phyloP scores from a whole-genome alignment of 2,797 vertebrate species.

The Pseudochirops corinnae region DNA sequence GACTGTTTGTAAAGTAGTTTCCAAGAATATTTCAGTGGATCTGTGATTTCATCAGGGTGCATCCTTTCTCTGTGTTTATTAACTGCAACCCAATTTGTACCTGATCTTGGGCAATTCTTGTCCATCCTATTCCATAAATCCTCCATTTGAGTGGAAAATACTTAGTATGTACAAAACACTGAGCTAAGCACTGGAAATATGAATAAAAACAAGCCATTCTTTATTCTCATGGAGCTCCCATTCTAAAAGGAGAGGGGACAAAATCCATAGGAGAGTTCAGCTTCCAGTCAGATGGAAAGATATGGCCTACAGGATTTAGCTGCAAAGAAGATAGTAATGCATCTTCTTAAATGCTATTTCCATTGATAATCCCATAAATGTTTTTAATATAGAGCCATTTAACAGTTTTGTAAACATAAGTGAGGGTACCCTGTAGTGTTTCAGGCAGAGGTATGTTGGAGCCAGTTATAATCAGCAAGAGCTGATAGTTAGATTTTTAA shows the following conservation, averaged over 20 bases:
- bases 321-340: neutral
- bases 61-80: neutral
- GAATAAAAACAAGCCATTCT: neutral
- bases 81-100: neutral
- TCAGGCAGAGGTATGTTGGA: neutral
- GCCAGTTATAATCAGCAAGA: neutral
- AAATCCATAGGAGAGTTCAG: neutral
- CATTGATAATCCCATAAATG: neutral
- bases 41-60: neutral
- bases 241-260: neutral
- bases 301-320: neutral
- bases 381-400: neutral
- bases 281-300: neutral
- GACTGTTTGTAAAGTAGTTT: neutral
- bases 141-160: neutral
- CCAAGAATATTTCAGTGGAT: neutral
- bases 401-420: neutral
- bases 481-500: neutral
- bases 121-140: neutral
- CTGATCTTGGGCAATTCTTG: neutral
- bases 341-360: neutral
- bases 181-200: neutral
- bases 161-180: neutral
- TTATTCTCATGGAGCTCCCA: neutral
- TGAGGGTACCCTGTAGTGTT: neutral